Conservation (phyloP, 2,888 invertebrate genomes). For the Oscheius sp. region DNA sequence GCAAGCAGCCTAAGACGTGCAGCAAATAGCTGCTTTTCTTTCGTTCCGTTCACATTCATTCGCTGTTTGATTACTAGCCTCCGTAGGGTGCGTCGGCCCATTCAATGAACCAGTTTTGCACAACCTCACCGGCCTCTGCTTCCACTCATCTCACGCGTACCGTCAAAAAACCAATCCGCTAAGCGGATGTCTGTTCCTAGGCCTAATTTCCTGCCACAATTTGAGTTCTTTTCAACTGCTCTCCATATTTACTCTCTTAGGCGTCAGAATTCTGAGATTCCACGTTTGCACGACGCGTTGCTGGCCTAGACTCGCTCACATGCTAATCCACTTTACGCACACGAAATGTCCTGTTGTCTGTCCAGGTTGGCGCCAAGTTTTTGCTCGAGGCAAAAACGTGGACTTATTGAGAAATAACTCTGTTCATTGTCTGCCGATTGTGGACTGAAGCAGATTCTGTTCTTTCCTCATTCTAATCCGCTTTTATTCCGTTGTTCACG, state of each 20-base stretch:
- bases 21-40: constrained; percentile 33
- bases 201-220: background rate
- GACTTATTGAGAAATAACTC: no score
- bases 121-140: constrained; percentile 35
- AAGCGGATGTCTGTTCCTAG: constrained; percentile 26
- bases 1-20: constrained; percentile 24
- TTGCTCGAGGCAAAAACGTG: no score
- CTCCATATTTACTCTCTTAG: background rate
- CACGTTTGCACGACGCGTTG: constrained; percentile 24
- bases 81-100: constrained; percentile 33
- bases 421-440: no score
- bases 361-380: background rate
- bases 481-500: no score
- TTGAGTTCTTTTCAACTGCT: background rate
- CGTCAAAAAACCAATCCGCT: constrained; percentile 25
- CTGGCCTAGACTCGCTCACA: constrained; percentile 29
- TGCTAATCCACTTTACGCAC: constrained; percentile 36
- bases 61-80: constrained; percentile 38
- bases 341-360: constrained; percentile 24
- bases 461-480: no score
- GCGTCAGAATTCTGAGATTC: constrained; percentile 11
- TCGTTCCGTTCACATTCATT: constrained; percentile 33
- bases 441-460: no score
- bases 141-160: constrained; percentile 35
- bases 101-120: constrained; percentile 27